Evolutionary conservation across 2,888 invertebrate genomes (phyloP).

Genomic region (Deilephila elpenor): DNA sequence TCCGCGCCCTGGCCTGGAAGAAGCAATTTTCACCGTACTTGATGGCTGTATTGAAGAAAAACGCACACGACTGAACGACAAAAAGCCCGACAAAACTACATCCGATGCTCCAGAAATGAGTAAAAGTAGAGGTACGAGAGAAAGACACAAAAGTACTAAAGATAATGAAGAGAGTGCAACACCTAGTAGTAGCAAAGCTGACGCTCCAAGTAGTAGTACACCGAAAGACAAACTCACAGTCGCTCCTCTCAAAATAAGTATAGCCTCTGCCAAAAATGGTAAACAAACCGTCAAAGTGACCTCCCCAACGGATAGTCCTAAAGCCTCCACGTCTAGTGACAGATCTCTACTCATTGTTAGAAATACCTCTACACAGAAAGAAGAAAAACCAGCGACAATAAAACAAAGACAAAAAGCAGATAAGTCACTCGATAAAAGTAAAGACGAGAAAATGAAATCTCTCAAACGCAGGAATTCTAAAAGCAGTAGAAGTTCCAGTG

Average conservation of each 20-base stretch:
- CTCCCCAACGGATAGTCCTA: conserved; percentile 42
- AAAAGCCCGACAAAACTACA: conserved; percentile 41
- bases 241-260: conserved; percentile 56
- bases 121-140: conserved; percentile 40
- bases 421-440: conserved; percentile 45
- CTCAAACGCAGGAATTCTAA: conserved; percentile 59
- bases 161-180: conserved; percentile 24
- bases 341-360: conserved; percentile 38
- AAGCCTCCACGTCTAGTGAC: conserved; percentile 43
- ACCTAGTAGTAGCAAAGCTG: conserved; percentile 40
- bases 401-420: conserved; percentile 46
- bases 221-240: conserved; percentile 47
- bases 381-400: conserved; percentile 40
- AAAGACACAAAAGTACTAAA: conserved; percentile 33
- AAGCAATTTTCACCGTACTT: conserved; percentile 62
- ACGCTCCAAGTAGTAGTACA: conserved; percentile 44
- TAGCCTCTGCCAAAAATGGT: conserved; percentile 50
- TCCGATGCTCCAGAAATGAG: conserved; percentile 37
- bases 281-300: conserved; percentile 44
- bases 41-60: conserved; percentile 55
- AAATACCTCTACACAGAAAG: conserved; percentile 33
- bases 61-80: conserved; percentile 51
- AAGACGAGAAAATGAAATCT: conserved; percentile 49
- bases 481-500: conserved; percentile 54
- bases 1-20: conserved; percentile 68